Evolutionary conservation across 2,888 invertebrate genomes (phyloP).

Genomic region (Agriopis leucophaearia): DNA sequence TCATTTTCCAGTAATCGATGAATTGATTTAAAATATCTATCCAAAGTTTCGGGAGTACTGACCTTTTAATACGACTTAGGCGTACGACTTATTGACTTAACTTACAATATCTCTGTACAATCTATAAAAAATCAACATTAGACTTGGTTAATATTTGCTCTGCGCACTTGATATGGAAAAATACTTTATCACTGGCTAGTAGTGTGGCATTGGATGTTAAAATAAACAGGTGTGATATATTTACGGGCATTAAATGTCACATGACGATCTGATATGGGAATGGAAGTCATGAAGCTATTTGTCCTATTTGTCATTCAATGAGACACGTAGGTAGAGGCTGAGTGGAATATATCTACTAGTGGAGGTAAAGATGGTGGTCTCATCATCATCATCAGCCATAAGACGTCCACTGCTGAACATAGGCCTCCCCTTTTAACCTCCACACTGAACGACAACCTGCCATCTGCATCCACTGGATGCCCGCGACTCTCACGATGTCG

Average conservation of each 20-base stretch:
- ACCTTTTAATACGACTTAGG: constrained; percentile 59
- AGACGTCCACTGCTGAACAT: too few species aligned
- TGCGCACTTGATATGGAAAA: constrained; percentile 80
- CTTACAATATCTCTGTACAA: constrained; percentile 66
- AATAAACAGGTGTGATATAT: constrained; percentile 74
- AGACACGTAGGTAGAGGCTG: constrained; percentile 2
- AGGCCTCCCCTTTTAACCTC: too few species aligned
- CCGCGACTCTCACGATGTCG: too few species aligned
- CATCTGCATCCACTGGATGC: too few species aligned
- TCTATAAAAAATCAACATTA: constrained; percentile 81
- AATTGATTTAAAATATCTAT: constrained; percentile 70
- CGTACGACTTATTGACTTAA: constrained; percentile 56
- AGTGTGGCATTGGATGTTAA: constrained; percentile 54
- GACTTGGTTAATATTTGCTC: constrained; percentile 68
- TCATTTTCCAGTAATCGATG: constrained; percentile 43
- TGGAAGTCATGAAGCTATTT: constrained; percentile 28
- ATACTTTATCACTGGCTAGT: constrained; percentile 60
- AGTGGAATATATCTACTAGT: neutral
- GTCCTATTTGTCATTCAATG: constrained; percentile 35
- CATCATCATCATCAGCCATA: too few species aligned
- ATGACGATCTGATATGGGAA: constrained; percentile 26
- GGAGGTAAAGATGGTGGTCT: too few species aligned
- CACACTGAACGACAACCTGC: too few species aligned
- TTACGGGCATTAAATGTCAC: constrained; percentile 57
- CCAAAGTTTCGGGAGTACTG: constrained; percentile 68